A percentile compares a stretch with the other conserved stretches of the same genome.
phyloP scores from a whole-genome alignment of 2,113 vertebrate species.

The Corythaixoides concolor region DNA sequence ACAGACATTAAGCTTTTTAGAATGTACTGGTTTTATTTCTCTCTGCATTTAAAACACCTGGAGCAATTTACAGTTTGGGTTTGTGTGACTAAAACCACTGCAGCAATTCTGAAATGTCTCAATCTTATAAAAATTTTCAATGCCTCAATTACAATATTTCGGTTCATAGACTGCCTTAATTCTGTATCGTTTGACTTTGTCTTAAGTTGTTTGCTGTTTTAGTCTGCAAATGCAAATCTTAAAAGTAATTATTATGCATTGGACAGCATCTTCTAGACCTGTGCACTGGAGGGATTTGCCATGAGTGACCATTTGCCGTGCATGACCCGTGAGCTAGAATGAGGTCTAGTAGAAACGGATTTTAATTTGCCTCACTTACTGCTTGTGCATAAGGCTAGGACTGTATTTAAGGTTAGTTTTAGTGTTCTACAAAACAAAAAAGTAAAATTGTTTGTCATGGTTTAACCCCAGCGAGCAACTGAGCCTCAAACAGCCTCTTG shows the following conservation, averaged over 20 bases:
- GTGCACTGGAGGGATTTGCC: neutral
- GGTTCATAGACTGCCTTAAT: neutral
- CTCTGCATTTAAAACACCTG: neutral
- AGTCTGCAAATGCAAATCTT: neutral
- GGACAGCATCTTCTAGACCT: neutral
- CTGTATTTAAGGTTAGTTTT: neutral
- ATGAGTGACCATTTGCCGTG: neutral
- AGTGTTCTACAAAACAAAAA: neutral
- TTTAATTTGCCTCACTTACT: neutral
- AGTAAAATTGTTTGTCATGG: neutral
- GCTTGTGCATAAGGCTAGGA: neutral
- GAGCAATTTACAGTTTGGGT: neutral
- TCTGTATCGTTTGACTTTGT: neutral
- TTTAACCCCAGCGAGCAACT: too few relatives aligned
- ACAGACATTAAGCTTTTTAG: neutral
- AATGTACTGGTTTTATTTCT: slow-evolving; percentile 8
- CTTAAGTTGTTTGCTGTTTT: neutral
- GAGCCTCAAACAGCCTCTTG: too few relatives aligned
- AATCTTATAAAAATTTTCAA: neutral
- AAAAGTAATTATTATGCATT: neutral
- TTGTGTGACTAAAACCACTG: neutral
- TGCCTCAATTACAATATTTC: neutral
- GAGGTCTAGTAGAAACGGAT: neutral
- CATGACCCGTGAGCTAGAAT: neutral
- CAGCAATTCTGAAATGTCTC: neutral